These are phyloP conservation scores for Carapus acus DNA, from an alignment of 2,797 vertebrate genomes.

Conservation along the genomic window DNA sequence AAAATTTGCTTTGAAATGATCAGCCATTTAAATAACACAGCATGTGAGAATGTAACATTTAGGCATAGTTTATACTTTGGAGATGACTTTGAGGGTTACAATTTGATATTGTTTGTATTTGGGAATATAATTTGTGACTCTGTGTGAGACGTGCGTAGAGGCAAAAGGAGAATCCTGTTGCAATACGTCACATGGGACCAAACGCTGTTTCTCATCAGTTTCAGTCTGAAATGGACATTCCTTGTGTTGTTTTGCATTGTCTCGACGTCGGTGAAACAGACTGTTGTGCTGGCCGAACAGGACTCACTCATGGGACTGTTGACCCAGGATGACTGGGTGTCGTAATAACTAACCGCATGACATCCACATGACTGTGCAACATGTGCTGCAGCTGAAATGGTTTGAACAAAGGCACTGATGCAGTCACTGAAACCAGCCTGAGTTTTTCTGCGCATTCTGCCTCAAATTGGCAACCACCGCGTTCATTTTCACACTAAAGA, in stretches of 20 bases:
- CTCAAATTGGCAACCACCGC: constrained; percentile 10
- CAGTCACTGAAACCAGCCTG: constrained; percentile 31
- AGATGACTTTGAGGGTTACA: constrained; percentile 46
- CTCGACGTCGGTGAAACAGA: constrained; percentile 29
- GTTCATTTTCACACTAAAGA: constrained; percentile 17
- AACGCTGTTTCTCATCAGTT: constrained; percentile 46
- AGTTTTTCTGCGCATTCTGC: constrained; percentile 31
- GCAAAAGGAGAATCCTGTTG: constrained; percentile 19
- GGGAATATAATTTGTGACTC: constrained; percentile 48
- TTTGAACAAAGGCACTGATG: constrained; percentile 28
- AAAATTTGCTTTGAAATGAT: constrained; percentile 63
- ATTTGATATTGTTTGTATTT: constrained; percentile 60
- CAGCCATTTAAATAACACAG: constrained; percentile 55
- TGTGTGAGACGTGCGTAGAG: constrained; percentile 43
- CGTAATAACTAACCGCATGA: constrained; percentile 50
- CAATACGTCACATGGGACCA: constrained; percentile 60
- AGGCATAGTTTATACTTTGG: constrained; percentile 59
- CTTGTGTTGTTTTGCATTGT: constrained; percentile 51
- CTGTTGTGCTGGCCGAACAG: constrained; percentile 27
- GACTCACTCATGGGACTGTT: constrained; percentile 14
- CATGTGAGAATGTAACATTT: constrained; percentile 59
- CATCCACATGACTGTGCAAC: constrained; percentile 52
- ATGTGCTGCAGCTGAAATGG: constrained; percentile 36
- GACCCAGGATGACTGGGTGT: constrained; percentile 20
- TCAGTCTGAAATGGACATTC: constrained; percentile 48